phyloP scores from a whole-genome alignment of 2,888 invertebrate species.

The Polietes domitor region DNA sequence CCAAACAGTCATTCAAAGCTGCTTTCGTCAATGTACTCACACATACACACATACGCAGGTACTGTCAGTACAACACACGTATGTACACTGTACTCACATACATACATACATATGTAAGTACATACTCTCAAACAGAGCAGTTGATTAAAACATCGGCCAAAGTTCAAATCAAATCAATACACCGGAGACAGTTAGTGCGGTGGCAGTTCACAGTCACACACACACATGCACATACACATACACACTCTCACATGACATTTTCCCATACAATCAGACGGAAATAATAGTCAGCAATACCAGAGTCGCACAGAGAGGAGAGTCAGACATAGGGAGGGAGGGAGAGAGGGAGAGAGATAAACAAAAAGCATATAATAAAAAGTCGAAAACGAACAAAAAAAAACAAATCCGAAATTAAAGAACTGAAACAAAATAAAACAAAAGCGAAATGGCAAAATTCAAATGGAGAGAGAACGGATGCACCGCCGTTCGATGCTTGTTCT shows the following conservation, averaged over 20 bases:
- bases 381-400: neutral
- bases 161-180: slow-evolving; percentile 65
- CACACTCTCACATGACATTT: neutral
- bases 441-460: slow-evolving; percentile 13
- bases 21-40: slow-evolving; percentile 28
- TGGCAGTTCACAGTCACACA: neutral
- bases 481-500: neutral
- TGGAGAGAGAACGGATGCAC: neutral
- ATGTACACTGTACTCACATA: neutral
- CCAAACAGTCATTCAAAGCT: slow-evolving; percentile 54
- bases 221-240: neutral
- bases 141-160: slow-evolving; percentile 64
- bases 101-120: neutral
- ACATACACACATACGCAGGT: neutral
- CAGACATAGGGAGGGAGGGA: neutral
- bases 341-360: slow-evolving; percentile 1
- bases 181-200: slow-evolving; percentile 47
- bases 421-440: neutral
- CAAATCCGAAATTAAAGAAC: slow-evolving; percentile 9
- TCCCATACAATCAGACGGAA: slow-evolving; percentile 5
- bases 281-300: slow-evolving; percentile 31
- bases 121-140: slow-evolving; percentile 3
- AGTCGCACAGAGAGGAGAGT: neutral
- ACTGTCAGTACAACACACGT: neutral
- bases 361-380: neutral